Base-by-base conservation (phyloP, 2,888 invertebrate genomes). In the Rotaria magnacalcarata region DNA sequence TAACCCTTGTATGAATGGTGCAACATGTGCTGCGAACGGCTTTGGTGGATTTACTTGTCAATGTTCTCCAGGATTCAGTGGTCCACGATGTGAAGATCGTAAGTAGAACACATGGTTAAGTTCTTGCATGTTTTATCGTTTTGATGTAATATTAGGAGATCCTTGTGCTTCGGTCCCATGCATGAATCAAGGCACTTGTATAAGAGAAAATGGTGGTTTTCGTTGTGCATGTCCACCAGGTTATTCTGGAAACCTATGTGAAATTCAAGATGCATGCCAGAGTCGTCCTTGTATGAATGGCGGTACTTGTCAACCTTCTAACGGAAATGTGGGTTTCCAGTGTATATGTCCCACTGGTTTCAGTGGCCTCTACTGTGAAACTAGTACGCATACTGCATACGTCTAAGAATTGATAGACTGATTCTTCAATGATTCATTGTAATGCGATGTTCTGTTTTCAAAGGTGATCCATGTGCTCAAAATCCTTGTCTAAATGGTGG, bases 211-310 rank as follows among this genome's bases (percentile, higher is more conserved):
- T n/a, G 87, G 87, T 16, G 84, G 67, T 52, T 88, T 85, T 86
- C 56, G 85, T 27, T 88, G 88, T 74, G 67, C 84, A 50, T 88
- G 88, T 75, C 86, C 43, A 16, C 84, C 85, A 0, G 88, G 88
- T 27, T 88, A 87, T 85, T 86, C 47, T 8, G 85, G 85, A 3
- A 85, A 86, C 24, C 41, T 60, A 11, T 85, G 85, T 50, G 85
- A 85, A 85, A 75, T 75, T 34, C 34, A 84, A 43, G 6, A 27
- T 54, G 21, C 10, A 58, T 85, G 14, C 19, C 34, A 85, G 56
- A 34, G 8, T 10, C 80, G 34, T 84, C 85, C 85, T 10, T 85
- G 85, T 27, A 43, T 16, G 21, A 74, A 85, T 19, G 85, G 74
- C 8, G 85, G 85, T 54, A 43, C 52, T n/a, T 85, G 85, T 84